These are phyloP conservation scores for Syngnathus rostellatus DNA, from an alignment of 2,797 vertebrate genomes.

Conservation along the genomic window DNA sequence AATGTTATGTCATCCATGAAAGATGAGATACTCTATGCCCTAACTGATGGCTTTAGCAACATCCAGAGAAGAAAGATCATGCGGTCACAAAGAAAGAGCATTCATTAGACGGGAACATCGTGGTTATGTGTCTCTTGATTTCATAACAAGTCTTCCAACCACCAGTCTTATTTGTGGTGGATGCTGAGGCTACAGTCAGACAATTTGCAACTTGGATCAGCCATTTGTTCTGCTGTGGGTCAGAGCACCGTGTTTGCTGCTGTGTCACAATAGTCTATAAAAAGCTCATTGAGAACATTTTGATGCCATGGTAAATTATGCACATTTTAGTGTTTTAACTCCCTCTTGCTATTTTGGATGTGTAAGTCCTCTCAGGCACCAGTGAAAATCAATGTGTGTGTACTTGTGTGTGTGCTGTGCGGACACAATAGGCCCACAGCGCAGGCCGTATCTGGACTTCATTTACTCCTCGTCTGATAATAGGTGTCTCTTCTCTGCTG, in stretches of 20 bases:
- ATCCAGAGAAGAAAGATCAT: background rate
- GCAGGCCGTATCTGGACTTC: slow-evolving; percentile 55
- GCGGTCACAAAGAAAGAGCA: background rate
- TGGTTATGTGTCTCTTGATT: background rate
- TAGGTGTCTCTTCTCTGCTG: slow-evolving; percentile 55
- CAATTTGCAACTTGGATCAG: background rate
- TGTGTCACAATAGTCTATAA: slow-evolving; percentile 3
- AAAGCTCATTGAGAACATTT: background rate
- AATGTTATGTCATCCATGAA: background rate
- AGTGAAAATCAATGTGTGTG: slow-evolving; percentile 4
- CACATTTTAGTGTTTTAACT: slow-evolving; percentile 11
- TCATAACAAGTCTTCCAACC: background rate
- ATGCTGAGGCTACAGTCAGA: background rate
- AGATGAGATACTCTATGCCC: background rate
- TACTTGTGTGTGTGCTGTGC: slow-evolving; percentile 1
- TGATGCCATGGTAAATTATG: background rate
- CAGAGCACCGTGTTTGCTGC: background rate
- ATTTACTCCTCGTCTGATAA: slow-evolving; percentile 61
- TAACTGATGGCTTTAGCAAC: background rate
- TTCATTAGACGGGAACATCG: background rate
- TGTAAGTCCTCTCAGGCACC: background rate
- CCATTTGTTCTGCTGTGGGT: slow-evolving; percentile 1
- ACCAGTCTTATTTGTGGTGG: background rate
- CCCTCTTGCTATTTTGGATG: slow-evolving; percentile 17
- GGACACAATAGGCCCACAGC: slow-evolving; percentile 37